Evolutionary conservation across 2,888 invertebrate species (phyloP).

Genomic region (Mythimna impura): DNA sequence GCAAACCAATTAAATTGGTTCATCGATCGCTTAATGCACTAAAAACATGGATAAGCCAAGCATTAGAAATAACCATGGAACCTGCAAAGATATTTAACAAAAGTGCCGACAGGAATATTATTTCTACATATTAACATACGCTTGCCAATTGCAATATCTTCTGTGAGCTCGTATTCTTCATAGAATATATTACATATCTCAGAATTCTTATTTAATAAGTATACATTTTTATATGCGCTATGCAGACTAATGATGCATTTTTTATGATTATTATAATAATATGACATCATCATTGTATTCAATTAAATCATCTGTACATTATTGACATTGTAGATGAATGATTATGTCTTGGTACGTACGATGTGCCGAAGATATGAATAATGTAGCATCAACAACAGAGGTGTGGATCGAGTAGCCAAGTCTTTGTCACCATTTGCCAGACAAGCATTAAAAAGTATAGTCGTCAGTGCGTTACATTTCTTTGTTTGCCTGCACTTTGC

Average conservation of each 20-base stretch:
- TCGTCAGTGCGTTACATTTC: background rate
- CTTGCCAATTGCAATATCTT: conserved; percentile 11
- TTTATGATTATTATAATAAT: conserved; percentile 26
- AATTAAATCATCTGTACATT: conserved; percentile 26
- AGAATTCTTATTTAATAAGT: conserved; percentile 2
- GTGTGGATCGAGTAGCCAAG: background rate
- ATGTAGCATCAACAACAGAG: conserved; percentile 2
- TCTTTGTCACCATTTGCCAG: background rate
- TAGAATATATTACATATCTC: conserved; percentile 3
- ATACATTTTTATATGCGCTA: background rate
- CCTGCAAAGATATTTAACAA: conserved; percentile 19
- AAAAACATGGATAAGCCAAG: conserved; percentile 12
- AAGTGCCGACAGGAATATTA: conserved; percentile 28
- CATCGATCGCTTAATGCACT: conserved; percentile 23
- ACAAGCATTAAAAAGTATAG: conserved; percentile 4
- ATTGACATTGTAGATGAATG: background rate
- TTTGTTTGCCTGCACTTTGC: conserved; percentile 3
- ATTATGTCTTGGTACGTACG: background rate
- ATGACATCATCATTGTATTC: conserved; percentile 24
- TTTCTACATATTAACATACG: conserved; percentile 34
- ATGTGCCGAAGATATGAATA: background rate
- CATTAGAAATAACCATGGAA: conserved; percentile 35
- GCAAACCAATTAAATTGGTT: conserved; percentile 8
- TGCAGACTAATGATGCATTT: background rate
- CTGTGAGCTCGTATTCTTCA: conserved; percentile 14